Evolutionary conservation across 1,140 invertebrate species (phyloP), one percentile per base, ranked within the genome.

Genomic region (Protaetia brevitarsis): DNA sequence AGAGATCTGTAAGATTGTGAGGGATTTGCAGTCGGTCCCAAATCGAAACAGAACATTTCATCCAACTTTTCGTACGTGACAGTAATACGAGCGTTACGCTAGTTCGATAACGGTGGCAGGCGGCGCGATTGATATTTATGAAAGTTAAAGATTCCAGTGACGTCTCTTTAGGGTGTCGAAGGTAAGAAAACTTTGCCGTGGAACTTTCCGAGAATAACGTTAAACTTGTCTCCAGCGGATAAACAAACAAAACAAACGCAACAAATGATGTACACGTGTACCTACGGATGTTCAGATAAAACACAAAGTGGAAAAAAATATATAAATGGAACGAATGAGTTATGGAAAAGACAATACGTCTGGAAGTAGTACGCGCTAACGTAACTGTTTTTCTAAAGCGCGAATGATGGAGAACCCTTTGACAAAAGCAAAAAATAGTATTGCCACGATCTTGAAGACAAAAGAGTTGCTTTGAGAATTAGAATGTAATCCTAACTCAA

Each of bases 21-120:
- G 76, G 76, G 75, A 77, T 78, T 78, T 76, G 73, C 73, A 71
- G 67, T 66, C 69, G 73, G 73, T 76, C 76, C 75, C 76, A 76
- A 75, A 78, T 75, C 76, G 76, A 77, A 76, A 75, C 75, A 78
- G 75, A 77, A 75, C 74, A 74, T 76, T 74, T 73, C 75, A 74
- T 74, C 74, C 72, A 74, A 74, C 68, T 77, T 77, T 75, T 76
- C 70, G 69, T 75, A 77, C 76, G 76, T 77, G 76, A 77, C 74
- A 73, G 65, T 72, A 77, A 77, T 77, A 72, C 73, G 66, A 36
- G 71, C 70, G 73, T 74, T 75, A 73, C 69, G 67, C 69, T 68
- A 69, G 71, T 66, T 71, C 68, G 71, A 74, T 74, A 74, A 72
- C 73, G 72, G 1, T 21, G 37, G 13, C 37, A 45, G 13, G 16